phyloP scores from a whole-genome alignment of 2,797 vertebrate genomes.

The Malacoraja senta region DNA sequence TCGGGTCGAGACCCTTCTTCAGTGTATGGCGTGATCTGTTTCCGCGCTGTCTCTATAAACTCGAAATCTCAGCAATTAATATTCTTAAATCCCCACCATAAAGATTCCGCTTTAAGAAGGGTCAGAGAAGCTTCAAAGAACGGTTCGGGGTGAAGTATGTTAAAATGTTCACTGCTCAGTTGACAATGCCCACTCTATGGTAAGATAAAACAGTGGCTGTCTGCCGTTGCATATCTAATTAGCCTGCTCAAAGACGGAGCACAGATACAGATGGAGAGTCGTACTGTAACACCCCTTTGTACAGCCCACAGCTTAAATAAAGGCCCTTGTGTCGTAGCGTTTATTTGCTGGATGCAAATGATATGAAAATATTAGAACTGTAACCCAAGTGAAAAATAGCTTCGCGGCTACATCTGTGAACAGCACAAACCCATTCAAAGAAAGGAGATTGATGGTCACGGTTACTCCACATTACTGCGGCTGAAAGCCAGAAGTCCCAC shows the following conservation, averaged over 20 bases:
- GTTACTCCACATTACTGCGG: not conserved
- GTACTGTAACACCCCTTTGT: conserved; percentile 23
- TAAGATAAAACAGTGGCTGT: not conserved
- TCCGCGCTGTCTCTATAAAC: too few relatives aligned
- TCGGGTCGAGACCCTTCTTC: too few relatives aligned
- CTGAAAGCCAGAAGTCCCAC: not conserved
- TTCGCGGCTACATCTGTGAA: not conserved
- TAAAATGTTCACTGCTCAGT: not conserved
- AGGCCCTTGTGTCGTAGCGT: conserved; percentile 19
- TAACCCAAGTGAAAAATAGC: conserved; percentile 6
- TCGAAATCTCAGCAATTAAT: not conserved
- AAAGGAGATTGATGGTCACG: not conserved
- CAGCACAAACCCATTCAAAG: not conserved
- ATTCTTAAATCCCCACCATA: not conserved
- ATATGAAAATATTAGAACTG: conserved; percentile 34
- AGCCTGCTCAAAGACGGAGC: not conserved
- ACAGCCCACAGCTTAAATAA: conserved; percentile 9
- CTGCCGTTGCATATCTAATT: conserved; percentile 26
- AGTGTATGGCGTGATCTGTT: too few relatives aligned
- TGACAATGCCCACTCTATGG: conserved; percentile 24
- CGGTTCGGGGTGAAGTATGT: not conserved
- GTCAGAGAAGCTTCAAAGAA: not conserved
- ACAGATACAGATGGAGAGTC: conserved; percentile 19
- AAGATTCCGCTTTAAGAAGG: not conserved
- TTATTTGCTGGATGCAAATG: conserved; percentile 32